These are phyloP conservation scores for Tretioscincus oriximinensis DNA, from an alignment of 2,113 vertebrate genomes.

Conservation along the genomic window DNA sequence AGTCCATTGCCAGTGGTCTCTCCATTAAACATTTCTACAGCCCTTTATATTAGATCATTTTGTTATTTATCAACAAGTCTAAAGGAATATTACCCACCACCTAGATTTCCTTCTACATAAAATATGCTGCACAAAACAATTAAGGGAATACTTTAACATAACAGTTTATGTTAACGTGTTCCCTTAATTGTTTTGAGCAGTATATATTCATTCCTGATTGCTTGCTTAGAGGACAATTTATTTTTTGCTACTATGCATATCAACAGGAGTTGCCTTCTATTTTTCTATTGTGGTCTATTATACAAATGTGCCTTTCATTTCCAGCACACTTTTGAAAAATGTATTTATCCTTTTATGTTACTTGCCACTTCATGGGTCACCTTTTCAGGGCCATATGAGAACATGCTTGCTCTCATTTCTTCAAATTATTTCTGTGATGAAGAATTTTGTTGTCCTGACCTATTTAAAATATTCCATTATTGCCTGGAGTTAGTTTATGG, in stretches of 20 bases:
- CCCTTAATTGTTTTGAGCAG: too few relatives aligned
- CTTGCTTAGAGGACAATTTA: background rate
- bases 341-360: background rate
- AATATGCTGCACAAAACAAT: too few relatives aligned
- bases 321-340: slow-evolving; percentile 12
- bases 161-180: too few relatives aligned
- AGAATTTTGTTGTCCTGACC: slow-evolving; percentile 31
- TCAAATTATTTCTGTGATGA: slow-evolving; percentile 37
- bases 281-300: background rate
- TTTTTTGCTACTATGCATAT: background rate
- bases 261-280: background rate
- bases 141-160: too few relatives aligned
- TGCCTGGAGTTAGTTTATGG: slow-evolving; percentile 30
- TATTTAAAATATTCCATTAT: slow-evolving; percentile 28
- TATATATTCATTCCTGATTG: background rate
- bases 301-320: slow-evolving; percentile 2
- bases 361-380: slow-evolving; percentile 31
- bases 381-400: slow-evolving; percentile 18
- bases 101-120: background rate
- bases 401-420: slow-evolving; percentile 30
- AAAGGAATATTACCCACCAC: background rate
- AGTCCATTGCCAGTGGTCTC: background rate
- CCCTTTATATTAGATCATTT: background rate
- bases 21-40: background rate
- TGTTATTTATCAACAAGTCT: background rate